phyloP scores from a whole-genome alignment of 2,888 invertebrate species.

The Lypha dubia region DNA sequence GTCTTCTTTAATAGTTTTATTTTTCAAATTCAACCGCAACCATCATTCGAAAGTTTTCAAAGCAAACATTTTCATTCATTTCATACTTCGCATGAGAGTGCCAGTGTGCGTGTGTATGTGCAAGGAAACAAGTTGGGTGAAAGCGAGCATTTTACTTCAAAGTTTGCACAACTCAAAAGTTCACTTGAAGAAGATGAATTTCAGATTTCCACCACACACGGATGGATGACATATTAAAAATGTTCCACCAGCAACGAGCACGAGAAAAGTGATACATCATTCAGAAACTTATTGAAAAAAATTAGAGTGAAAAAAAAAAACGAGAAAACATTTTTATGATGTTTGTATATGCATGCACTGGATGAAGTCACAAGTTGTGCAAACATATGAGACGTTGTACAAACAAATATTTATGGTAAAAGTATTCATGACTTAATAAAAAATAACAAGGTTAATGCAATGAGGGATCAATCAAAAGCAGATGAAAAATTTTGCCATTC shows the following conservation, averaged over 20 bases:
- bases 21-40: constrained; percentile 36
- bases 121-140: neutral
- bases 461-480: constrained; percentile 37
- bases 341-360: neutral
- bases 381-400: constrained; percentile 9
- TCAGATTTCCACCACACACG: constrained; percentile 25
- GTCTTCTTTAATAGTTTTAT: constrained; percentile 26
- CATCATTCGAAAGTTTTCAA: constrained; percentile 33
- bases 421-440: constrained; percentile 52
- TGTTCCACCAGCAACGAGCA: neutral
- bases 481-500: neutral
- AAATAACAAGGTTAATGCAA: constrained; percentile 44
- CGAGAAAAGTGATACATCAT: constrained; percentile 55
- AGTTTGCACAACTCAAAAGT: constrained; percentile 25
- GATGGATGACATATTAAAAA: constrained; percentile 12
- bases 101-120: neutral
- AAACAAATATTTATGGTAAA: constrained; percentile 14
- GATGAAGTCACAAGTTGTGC: neutral
- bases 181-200: constrained; percentile 66
- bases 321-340: constrained; percentile 25
- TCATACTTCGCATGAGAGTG: neutral
- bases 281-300: constrained; percentile 34
- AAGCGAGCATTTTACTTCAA: neutral
- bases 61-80: constrained; percentile 1
- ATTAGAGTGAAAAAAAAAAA: no score